phyloP scores from a whole-genome alignment of 2,888 invertebrate species.

The Drosophila trichaetosa region DNA sequence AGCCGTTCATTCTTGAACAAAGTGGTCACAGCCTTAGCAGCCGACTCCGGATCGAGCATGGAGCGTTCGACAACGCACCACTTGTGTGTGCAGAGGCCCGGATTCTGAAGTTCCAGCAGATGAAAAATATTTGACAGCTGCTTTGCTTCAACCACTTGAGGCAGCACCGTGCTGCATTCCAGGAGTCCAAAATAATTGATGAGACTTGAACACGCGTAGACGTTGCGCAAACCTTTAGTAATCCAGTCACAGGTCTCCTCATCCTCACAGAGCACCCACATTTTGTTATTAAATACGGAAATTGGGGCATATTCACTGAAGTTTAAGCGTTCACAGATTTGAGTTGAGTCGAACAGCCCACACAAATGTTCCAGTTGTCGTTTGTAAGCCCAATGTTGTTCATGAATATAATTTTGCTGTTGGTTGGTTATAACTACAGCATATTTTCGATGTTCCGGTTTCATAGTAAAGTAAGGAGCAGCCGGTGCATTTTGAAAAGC shows the following conservation, averaged over 20 bases:
- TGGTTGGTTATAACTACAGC: slow-evolving; percentile 27
- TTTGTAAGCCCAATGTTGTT: neutral
- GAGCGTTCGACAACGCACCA: slow-evolving; percentile 40
- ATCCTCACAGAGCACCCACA: slow-evolving; percentile 44
- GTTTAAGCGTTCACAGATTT: slow-evolving; percentile 7
- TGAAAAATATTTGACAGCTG: slow-evolving; percentile 26
- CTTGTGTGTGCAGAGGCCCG: slow-evolving; percentile 31
- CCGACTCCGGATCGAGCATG: slow-evolving; percentile 6
- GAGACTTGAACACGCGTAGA: slow-evolving; percentile 27
- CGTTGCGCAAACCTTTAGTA: slow-evolving; percentile 11
- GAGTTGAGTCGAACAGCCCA: slow-evolving; percentile 19
- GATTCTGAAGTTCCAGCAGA: slow-evolving; percentile 48
- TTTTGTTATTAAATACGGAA: slow-evolving; percentile 7
- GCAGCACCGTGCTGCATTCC: slow-evolving; percentile 35
- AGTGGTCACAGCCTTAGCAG: slow-evolving; percentile 14
- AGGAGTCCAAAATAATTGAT: slow-evolving; percentile 28
- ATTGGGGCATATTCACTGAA: slow-evolving; percentile 39
- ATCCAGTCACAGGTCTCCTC: slow-evolving; percentile 45
- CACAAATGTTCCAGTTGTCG: slow-evolving; percentile 37
- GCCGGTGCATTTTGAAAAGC: neutral
- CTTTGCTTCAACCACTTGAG: slow-evolving; percentile 36
- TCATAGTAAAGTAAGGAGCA: slow-evolving; percentile 6
- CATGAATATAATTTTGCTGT: slow-evolving; percentile 20
- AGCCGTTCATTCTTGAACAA: slow-evolving; percentile 40
- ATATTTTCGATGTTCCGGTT: slow-evolving; percentile 43